These are phyloP conservation scores for Ia io DNA, from an alignment of 2,113 vertebrate genomes.

Conservation along the genomic window DNA sequence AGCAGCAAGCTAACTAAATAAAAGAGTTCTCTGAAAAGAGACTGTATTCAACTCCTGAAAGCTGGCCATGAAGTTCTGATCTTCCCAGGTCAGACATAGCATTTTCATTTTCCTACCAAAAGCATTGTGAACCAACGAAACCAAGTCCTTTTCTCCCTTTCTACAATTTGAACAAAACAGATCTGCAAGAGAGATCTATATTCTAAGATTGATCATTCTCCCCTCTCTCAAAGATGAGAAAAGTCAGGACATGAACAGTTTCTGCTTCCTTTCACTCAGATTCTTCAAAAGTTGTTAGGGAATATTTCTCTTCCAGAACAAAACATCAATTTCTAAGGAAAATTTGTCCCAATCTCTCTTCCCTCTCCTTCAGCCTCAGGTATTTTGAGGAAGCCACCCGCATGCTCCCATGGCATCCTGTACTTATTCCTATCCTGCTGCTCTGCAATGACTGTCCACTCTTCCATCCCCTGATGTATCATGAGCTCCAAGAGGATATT, in stretches of 20 bases:
- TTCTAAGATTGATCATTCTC: background rate
- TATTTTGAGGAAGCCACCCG: background rate
- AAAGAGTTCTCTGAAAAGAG: slow-evolving; percentile 16
- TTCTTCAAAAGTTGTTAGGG: background rate
- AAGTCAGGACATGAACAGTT: background rate
- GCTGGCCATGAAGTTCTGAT: background rate
- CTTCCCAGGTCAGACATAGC: background rate
- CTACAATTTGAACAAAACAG: background rate
- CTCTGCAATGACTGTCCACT: background rate
- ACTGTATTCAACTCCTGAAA: background rate
- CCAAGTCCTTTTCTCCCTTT: background rate
- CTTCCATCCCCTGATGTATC: background rate
- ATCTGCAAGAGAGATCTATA: background rate
- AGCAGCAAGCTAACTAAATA: slow-evolving; percentile 30
- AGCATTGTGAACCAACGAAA: background rate
- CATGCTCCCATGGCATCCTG: background rate
- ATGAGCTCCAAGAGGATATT: background rate
- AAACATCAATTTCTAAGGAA: background rate
- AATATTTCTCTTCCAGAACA: background rate
- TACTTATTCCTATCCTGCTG: background rate
- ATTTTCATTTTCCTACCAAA: slow-evolving; percentile 40
- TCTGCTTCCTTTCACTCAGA: background rate
- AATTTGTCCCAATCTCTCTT: background rate
- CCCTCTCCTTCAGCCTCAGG: background rate
- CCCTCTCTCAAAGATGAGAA: background rate